These are phyloP conservation scores for Phorcus lineatus DNA, from an alignment of 2,888 invertebrate species.

Conservation along the genomic window DNA sequence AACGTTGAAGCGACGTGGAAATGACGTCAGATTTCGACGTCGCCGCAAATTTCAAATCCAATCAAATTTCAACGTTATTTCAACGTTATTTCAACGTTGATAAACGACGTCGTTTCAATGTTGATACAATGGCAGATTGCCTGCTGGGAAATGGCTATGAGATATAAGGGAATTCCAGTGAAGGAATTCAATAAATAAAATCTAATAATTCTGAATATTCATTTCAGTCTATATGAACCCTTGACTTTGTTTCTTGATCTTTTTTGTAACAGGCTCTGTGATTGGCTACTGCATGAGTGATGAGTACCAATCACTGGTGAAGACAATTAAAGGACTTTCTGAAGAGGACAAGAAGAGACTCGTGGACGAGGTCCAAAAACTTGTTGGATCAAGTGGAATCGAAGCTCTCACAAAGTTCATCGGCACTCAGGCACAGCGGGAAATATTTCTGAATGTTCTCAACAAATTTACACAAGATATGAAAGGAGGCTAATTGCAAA, in stretches of 20 bases:
- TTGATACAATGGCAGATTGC: too few species aligned
- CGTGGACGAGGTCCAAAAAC: conserved; percentile 64
- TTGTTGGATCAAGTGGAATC: conserved; percentile 65
- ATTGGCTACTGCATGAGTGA: conserved; percentile 64
- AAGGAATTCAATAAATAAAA: not conserved
- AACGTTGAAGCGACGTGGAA: too few species aligned
- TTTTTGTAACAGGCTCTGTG: conserved; percentile 50
- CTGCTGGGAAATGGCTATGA: too few species aligned
- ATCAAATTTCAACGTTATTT: too few species aligned
- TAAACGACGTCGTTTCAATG: too few species aligned
- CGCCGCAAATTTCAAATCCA: too few species aligned
- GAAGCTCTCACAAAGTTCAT: conserved; percentile 68
- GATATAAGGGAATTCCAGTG: too few species aligned
- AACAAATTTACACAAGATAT: conserved; percentile 48
- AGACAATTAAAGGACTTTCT: conserved; percentile 58
- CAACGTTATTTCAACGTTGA: too few species aligned
- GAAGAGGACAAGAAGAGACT: conserved; percentile 63
- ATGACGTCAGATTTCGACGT: too few species aligned
- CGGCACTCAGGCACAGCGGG: conserved; percentile 65
- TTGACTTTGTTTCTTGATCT: not conserved
- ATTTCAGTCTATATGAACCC: not conserved
- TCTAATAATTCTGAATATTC: not conserved
- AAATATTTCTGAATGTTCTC: conserved; percentile 60
- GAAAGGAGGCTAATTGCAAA: conserved; percentile 49
- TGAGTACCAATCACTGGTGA: conserved; percentile 65